Evolutionary conservation across 92 coral and sea anemone genomes (phyloP), one percentile per base, ranked within the genome.

Genomic region (Virgularia gustaviana): DNA sequence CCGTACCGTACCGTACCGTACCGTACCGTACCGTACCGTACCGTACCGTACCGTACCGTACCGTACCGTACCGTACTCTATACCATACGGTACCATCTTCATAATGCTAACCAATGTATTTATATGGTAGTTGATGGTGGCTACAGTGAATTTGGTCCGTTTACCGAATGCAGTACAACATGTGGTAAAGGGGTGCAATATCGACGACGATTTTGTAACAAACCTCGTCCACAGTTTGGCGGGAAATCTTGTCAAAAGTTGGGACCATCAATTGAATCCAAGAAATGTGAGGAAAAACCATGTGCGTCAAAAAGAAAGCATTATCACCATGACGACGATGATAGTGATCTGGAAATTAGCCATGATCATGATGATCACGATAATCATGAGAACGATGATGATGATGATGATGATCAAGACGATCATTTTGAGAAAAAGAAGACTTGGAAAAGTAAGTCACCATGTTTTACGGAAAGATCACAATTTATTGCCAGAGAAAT

Each of bases 111-210:
- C n/a, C n/a, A n/a, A n/a, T n/a, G n/a, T n/a, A n/a, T n/a, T 3
- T 22, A 20, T 29, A 8, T 30, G 15, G 10, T 75, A 91, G 97
- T 91, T 37, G 49, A 91, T 61, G 97, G 97, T 18, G 96, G 91
- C 16, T 91, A 89, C 65, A 81, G 88, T 10, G 73, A 76, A 13
- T 91, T 65, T 72, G 89, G 96, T 35, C 63, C 79, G 11, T 89
- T 83, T 78, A 86, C 91, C 4, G 97, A 88, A 43, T 91, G 97
- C 60, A 91, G 97, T 78, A 88, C 86, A 42, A 91, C 97, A 12
- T 91, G 97, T 65, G 97, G 97, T 1, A 28, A 76, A 16, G 97
- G 97, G 29, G 70, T 91, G 67, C 88, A 86, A 29, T 91, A 89
- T 79, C 87, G 95, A 9, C 91, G 87, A 60, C 70, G 97, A 39